A percentile compares a stretch with the other conserved stretches of the same genome.
These are phyloP conservation scores for Chaetura pelagica DNA, from an alignment of 2,113 vertebrate genomes.

Conservation along the genomic window DNA sequence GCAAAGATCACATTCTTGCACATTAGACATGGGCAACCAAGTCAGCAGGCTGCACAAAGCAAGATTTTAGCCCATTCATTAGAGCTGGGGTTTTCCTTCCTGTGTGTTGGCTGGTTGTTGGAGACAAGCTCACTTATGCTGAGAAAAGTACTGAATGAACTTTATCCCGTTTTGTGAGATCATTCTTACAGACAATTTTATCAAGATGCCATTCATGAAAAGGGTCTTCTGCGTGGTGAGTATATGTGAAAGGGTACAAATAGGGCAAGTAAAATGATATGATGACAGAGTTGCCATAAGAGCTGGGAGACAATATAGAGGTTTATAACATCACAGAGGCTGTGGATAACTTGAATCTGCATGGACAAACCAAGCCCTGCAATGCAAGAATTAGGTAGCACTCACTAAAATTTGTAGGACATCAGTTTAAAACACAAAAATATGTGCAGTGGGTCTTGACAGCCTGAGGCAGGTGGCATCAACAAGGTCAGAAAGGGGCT, in stretches of 20 bases:
- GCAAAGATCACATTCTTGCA: rapidly evolving
- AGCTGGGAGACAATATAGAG: background rate
- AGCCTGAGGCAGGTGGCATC: background rate
- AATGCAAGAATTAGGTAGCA: background rate
- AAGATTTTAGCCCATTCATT: background rate
- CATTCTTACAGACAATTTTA: background rate
- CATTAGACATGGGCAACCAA: background rate
- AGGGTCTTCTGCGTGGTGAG: background rate
- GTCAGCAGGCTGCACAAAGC: background rate
- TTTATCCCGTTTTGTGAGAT: background rate
- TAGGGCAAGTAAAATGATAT: background rate
- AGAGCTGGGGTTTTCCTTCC: background rate
- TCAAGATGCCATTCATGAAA: background rate
- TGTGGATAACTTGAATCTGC: background rate
- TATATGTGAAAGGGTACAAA: background rate
- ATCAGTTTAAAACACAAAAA: background rate
- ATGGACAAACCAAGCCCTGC: background rate
- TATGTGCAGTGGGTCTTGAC: background rate
- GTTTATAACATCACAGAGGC: background rate
- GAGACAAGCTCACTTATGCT: background rate
- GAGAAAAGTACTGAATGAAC: background rate
- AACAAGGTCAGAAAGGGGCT: background rate
- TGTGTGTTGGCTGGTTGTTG: background rate
- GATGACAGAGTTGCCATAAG: background rate
- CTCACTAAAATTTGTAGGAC: background rate